Base-by-base conservation (phyloP, 2,113 vertebrate species). In the Eretmochelys imbricata region DNA sequence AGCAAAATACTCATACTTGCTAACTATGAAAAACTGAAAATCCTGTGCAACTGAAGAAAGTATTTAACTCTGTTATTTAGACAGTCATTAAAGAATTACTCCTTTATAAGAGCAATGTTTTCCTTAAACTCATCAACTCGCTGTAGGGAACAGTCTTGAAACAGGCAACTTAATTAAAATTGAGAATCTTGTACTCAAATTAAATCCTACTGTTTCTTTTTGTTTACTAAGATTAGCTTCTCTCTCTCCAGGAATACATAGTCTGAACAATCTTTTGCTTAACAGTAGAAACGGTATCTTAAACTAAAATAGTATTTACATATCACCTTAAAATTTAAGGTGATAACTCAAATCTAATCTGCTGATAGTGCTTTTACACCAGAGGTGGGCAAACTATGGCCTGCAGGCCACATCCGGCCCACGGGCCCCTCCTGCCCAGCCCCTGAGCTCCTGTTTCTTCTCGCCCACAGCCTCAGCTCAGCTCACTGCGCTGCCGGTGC, bases 241-340 rank as follows among this genome's bases (percentile, higher is more conserved):
- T 69, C n/a, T 80, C 16, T 93, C 53, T 91, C 31, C 46, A 84
- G 92, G 83, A 93, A 88, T 86, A 55, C 89, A 88, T 10, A 81
- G 79, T 82, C 72, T 93, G 62, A 86, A 84, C 78, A 82, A 80
- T 72, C 91, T 91, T 35, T 35, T 62, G 31, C 59, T 31, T 62
- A 62, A 62, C 29, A 35, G 59, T 13, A 62, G 29, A 35, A 31
- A 16, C 29, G 35, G 31, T 16, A 62, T 62, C 57, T 59, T 59
- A 31, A 59, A 29, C 27, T 1, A 59, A 27, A 59, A 13, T 19
- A 11, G n/a, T 93, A 16, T 92, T 95, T 91, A 38, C 25, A 25
- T 79, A 85, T 29, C 80, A 50, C 57, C 22, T 83, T 75, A 72
- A 89, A 2, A 79, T 92, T 49, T 53, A 51, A 51, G 42, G 8